phyloP scores from a whole-genome alignment of 2,797 vertebrate genomes.

The Propithecus perrieri region DNA sequence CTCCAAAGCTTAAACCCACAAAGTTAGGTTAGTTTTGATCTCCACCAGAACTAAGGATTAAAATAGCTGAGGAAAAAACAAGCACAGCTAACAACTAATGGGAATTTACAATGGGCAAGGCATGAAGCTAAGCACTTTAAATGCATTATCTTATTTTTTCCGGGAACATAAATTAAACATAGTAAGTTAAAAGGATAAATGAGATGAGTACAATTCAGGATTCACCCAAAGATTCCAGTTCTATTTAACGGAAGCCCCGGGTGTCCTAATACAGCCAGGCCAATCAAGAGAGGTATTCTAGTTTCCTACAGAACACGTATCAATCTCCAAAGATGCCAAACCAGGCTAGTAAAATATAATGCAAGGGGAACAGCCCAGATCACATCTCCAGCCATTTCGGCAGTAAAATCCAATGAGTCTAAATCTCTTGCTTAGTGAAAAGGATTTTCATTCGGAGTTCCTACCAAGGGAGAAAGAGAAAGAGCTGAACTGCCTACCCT shows the following conservation, averaged over 20 bases:
- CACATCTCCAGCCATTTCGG: not conserved
- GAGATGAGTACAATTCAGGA: not conserved
- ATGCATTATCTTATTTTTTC: not conserved
- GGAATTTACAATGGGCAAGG: not conserved
- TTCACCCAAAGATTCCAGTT: not conserved
- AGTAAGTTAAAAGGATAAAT: not conserved
- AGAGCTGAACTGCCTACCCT: not conserved
- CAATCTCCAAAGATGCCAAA: not conserved
- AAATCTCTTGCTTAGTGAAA: not conserved
- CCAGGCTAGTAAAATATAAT: not conserved
- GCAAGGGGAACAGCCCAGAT: not conserved
- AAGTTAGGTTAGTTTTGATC: constrained; percentile 6
- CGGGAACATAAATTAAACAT: not conserved
- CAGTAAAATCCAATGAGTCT: not conserved
- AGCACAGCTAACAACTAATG: not conserved
- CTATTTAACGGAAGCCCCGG: not conserved
- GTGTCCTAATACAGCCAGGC: not conserved
- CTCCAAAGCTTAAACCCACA: not conserved
- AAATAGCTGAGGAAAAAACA: not conserved
- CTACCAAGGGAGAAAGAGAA: not conserved
- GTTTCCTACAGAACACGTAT: not conserved
- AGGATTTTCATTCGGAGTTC: not conserved
- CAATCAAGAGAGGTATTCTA: not conserved
- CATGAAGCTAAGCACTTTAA: not conserved
- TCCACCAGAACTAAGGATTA: not conserved